phyloP scores from a whole-genome alignment of 2,113 vertebrate genomes.

The Aplodontia rufa region DNA sequence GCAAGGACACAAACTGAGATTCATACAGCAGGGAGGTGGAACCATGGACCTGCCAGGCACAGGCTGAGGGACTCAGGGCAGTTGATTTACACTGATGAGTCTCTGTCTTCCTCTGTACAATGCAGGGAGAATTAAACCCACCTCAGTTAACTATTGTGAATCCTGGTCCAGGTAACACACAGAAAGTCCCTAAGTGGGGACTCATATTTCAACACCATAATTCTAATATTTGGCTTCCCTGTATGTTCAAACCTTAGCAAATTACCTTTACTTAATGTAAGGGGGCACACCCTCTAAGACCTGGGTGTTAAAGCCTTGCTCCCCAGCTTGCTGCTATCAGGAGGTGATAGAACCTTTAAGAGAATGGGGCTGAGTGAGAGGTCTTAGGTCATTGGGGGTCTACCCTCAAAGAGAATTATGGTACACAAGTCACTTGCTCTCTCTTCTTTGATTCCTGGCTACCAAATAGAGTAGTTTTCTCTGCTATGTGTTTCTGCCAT shows the following conservation, averaged over 20 bases:
- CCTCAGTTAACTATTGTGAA: accelerated
- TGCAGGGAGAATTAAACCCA: neutral
- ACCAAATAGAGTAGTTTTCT: neutral
- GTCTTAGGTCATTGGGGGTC: neutral
- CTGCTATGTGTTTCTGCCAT: neutral
- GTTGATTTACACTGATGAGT: too few relatives aligned
- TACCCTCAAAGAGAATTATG: neutral
- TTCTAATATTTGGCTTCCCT: neutral
- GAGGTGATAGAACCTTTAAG: neutral
- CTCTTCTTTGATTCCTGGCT: neutral
- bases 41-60: neutral
- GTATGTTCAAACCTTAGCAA: neutral
- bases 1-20: too few relatives aligned
- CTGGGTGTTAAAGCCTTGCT: neutral
- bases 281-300: neutral
- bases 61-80: neutral
- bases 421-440: neutral
- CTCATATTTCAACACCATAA: too few relatives aligned
- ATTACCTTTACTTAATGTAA: neutral
- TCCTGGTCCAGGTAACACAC: neutral
- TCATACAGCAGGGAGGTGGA: neutral
- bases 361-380: neutral
- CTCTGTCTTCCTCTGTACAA: neutral
- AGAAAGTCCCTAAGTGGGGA: neutral
- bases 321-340: neutral